Base-by-base conservation (phyloP, 2,113 vertebrate genomes). In the Petrocephalus zakoni region DNA sequence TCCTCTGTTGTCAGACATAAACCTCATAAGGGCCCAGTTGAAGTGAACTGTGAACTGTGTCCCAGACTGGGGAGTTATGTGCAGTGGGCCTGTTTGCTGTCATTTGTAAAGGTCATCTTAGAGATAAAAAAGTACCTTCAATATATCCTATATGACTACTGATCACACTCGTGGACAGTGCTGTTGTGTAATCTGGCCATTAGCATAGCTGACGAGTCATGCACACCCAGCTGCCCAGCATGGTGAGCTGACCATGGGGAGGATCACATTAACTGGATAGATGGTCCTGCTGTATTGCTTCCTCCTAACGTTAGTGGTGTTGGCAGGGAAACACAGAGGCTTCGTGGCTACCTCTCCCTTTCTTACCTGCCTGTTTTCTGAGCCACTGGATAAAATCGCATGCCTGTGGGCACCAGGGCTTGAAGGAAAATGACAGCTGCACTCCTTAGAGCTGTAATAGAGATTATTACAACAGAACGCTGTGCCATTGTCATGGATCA, bases 211-310 rank as follows among this genome's bases (percentile, higher is more conserved):
- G 83, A 55, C 10, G 17, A 52, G 22, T 53, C 83, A 11, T 51
- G 21, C n/a, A 29, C 83, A 21, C n/a, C 22, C 83, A 85, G 51
- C 25, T 11, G 51, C 92, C 90, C 91, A 91, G 89, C 89, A 34
- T 88, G 91, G 90, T 90, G 90, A 81, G 90, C 92, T 91, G 92
- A 90, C 89, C 88, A 90, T 52, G 92, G 92, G 93, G 93, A 92
- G 92, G 93, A 92, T 91, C 92, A 94, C 93, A 91, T 93, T 94
- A 92, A 91, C 87, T 89, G 92, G 94, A 93, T 92, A 94, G 93
- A 95, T 94, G 92, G 91, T 92, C 87, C 87, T 86, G 87, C 93
- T 93, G 93, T 93, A 94, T 93, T 93, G 92, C 93, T 92, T 93
- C 91, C 91, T 92, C 91, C 93, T 88, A 29, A n/a, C 25, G 61